Evolutionary conservation across 1,140 invertebrate species (phyloP).

Genomic region (Gonioctena quinquepunctata): DNA sequence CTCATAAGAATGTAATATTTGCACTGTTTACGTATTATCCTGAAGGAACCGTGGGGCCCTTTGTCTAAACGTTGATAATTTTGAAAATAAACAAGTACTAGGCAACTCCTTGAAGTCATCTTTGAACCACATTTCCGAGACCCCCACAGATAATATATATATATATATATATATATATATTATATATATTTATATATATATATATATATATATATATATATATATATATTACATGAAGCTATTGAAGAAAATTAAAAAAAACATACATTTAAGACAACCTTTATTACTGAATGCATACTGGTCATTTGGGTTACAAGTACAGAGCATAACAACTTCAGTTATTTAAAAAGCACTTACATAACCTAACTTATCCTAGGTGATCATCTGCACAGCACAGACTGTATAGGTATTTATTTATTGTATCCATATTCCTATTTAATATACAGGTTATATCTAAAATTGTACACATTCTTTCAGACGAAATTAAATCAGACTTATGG

Average conservation of each 20-base stretch:
- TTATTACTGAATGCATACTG: conserved; percentile 59
- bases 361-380: conserved; percentile 50
- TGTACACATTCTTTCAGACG: background rate
- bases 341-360: conserved; percentile 56
- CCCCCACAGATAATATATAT: too few relatives aligned
- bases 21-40: too few relatives aligned
- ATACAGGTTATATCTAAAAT: background rate
- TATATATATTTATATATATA: too few relatives aligned
- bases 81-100: too few relatives aligned
- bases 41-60: too few relatives aligned
- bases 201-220: too few relatives aligned
- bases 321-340: conserved; percentile 54
- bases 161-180: too few relatives aligned
- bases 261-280: conserved; percentile 56
- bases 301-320: conserved; percentile 58
- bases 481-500: background rate
- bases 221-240: too few relatives aligned
- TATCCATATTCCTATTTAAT: background rate
- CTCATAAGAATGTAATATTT: too few relatives aligned
- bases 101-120: too few relatives aligned
- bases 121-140: too few relatives aligned
- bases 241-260: background rate
- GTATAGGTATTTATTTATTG: conserved; percentile 15
- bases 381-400: conserved; percentile 42
- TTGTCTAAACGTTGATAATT: too few relatives aligned